These are phyloP conservation scores for Terrapene triunguis DNA, from an alignment of 2,113 vertebrate genomes.

Conservation along the genomic window DNA sequence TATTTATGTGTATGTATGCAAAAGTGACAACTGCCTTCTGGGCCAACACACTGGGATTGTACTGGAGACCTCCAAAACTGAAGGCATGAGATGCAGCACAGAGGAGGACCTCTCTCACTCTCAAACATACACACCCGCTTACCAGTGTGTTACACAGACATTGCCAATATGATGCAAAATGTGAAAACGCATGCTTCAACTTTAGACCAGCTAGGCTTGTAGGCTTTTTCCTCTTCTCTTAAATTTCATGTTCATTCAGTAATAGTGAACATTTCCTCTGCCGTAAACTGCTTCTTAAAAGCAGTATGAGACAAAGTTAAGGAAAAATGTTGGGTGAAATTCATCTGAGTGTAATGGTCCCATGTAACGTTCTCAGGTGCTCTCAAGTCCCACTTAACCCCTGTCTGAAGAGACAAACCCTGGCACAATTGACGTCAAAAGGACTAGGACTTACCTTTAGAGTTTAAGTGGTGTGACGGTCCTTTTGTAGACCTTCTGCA, in stretches of 20 bases:
- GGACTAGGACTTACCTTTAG: conserved; percentile 19
- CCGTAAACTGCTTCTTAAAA: not conserved
- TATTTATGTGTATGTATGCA: not conserved
- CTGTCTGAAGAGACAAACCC: conserved; percentile 16
- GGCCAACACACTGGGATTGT: not conserved
- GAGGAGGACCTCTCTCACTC: not conserved
- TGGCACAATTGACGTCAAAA: not conserved
- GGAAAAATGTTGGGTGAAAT: conserved; percentile 42
- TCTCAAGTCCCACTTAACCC: conserved; percentile 50
- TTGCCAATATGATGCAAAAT: not conserved
- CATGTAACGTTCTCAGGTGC: not conserved
- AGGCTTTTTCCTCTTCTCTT: not conserved
- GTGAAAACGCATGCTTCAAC: not conserved
- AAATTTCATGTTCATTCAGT: not conserved
- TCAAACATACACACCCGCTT: not conserved
- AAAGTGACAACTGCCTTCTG: not conserved
- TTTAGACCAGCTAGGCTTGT: not conserved
- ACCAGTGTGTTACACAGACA: not conserved
- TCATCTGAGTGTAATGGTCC: conserved; percentile 28
- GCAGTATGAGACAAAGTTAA: conserved; percentile 25
- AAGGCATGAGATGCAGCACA: not conserved
- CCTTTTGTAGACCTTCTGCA: not conserved
- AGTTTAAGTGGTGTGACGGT: conserved; percentile 32
- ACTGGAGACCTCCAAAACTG: not conserved
- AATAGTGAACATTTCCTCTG: not conserved